phyloP scores from a whole-genome alignment of 2,888 invertebrate genomes.

The Euclidia mi region DNA sequence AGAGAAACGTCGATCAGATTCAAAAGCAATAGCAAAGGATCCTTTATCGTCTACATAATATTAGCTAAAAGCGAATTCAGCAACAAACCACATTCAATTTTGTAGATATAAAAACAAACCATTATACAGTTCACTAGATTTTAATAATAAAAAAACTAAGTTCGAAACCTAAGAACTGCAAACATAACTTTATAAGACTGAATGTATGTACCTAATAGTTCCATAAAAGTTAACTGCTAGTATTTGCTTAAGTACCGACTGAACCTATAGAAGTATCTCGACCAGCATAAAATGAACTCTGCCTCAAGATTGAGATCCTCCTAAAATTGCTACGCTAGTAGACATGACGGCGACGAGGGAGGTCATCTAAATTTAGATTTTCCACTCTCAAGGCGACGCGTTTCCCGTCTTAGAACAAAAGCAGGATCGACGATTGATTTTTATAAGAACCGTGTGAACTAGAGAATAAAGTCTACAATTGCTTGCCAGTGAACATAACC shows the following conservation, averaged over 20 bases:
- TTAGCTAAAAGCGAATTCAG: conserved; percentile 32
- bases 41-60: conserved; percentile 7
- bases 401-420: conserved; percentile 81
- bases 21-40: no score
- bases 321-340: conserved; percentile 49
- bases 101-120: conserved; percentile 21
- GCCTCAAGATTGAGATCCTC: conserved; percentile 29
- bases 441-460: conserved; percentile 57
- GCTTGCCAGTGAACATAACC: conserved; percentile 58
- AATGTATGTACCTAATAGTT: conserved; percentile 82
- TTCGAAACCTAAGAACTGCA: conserved; percentile 59
- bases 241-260: conserved; percentile 79
- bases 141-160: conserved; percentile 41
- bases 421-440: conserved; percentile 50
- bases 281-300: conserved; percentile 64
- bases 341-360: conserved; percentile 51
- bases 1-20: no score
- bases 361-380: conserved; percentile 77
- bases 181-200: conserved; percentile 78
- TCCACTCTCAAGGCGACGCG: conserved; percentile 72
- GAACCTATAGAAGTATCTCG: conserved; percentile 54
- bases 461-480: conserved; percentile 64
- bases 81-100: conserved; percentile 13
- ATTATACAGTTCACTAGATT: conserved; percentile 23
- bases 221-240: conserved; percentile 83